Base-by-base conservation (phyloP, 2,113 vertebrate species). In the Cinclus mexicanus region DNA sequence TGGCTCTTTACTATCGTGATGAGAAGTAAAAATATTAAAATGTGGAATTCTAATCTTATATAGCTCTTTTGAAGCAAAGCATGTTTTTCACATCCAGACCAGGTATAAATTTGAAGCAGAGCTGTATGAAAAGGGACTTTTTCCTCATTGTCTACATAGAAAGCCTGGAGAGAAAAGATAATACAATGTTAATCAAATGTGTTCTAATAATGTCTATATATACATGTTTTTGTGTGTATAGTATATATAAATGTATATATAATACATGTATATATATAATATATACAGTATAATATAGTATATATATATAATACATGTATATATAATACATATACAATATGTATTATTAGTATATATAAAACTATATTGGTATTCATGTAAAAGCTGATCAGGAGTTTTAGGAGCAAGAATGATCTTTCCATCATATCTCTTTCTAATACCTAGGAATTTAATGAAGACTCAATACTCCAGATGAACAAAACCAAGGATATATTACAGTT, bases 211-310 rank as follows among this genome's bases (percentile, higher is more conserved):
- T 60, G 13, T 67, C 11, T 37, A 1, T 20, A 22, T 10, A 28
- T 9, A 19, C 2, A 5, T 3, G 5, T 8, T 2, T 52, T 7
- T 47, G 9, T 31, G 5, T 56, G 2, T 35, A 31, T 8, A 14
- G 4, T 10, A 33, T 17, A 35, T 55, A 25, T 20, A 75, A 18
- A 42, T 14, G 23, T 37, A 37, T 37, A 37, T 37, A 37, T 37
- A 37, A 17, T 17, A 11, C 29, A 26, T 52, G 15, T 52, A 10
- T 29, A 52, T 44, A 44, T 44, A 44, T 44, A 44, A 7, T 44
- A 44, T 44, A 44, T 42, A 42, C 9, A 52, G 25, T 9, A 37
- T 37, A 37, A 44, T 42, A 42, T 16, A 52, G 25, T 9, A 42
- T 14, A 26, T 37, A 37, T 37, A 37, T 37, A 37, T 37, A 37